Evolutionary conservation across 2,888 invertebrate species (phyloP).

Genomic region (Eledone cirrhosa): DNA sequence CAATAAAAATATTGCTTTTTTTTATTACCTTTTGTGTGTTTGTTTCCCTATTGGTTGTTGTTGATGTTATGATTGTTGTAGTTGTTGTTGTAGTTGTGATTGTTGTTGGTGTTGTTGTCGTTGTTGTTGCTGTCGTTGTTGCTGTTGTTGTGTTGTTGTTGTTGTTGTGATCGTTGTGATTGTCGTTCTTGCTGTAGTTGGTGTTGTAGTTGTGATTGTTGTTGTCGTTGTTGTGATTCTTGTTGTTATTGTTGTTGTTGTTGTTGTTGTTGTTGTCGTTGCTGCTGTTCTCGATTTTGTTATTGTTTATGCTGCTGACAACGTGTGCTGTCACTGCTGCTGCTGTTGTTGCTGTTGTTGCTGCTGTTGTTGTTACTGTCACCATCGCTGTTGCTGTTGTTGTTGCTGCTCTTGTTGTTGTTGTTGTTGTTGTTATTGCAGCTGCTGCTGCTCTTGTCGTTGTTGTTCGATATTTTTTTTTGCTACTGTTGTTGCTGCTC

Average conservation of each 20-base stretch:
- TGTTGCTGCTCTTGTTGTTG: not conserved
- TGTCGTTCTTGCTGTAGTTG: slow-evolving; percentile 10
- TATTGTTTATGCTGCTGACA: not conserved
- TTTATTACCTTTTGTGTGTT: no score
- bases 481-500: slow-evolving; percentile 28
- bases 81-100: no score
- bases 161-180: no score
- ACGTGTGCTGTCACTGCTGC: not conserved
- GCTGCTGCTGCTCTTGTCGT: slow-evolving; percentile 20
- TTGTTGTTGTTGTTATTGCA: slow-evolving; percentile 10
- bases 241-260: not conserved
- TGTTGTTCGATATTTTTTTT: slow-evolving; percentile 21
- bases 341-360: not conserved
- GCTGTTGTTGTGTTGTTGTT: no score
- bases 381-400: slow-evolving; percentile 4
- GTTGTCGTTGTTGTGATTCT: slow-evolving; percentile 8
- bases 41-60: no score
- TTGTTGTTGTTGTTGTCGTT: slow-evolving; percentile 5
- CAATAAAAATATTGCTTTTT: no score
- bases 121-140: no score
- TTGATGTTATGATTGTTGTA: no score
- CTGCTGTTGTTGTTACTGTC: slow-evolving; percentile 16
- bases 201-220: slow-evolving; percentile 12
- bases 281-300: slow-evolving; percentile 7
- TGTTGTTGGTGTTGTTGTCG: no score